phyloP scores from a whole-genome alignment of 2,113 vertebrate species.

The Platichthys flesus region DNA sequence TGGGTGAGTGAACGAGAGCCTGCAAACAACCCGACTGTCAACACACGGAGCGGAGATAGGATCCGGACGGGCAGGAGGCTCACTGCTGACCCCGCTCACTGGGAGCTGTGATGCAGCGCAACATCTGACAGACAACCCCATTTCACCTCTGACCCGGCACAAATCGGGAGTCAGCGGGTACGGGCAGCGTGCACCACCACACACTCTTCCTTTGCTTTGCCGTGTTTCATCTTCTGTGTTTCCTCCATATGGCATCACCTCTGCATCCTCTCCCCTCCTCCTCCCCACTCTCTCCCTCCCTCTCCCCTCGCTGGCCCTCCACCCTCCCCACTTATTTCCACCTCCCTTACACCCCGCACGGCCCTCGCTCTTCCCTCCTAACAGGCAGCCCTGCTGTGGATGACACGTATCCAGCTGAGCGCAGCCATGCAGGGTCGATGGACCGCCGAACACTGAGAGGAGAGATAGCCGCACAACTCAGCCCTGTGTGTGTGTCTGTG shows the following conservation, averaged over 20 bases:
- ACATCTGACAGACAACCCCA: conserved; percentile 62
- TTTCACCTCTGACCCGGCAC: conserved; percentile 67
- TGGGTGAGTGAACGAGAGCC: conserved; percentile 23
- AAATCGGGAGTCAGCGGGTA: conserved; percentile 24
- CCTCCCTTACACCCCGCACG: conserved; percentile 50
- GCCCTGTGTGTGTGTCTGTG: conserved; percentile 30
- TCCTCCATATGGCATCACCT: conserved; percentile 18
- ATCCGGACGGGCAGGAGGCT: conserved; percentile 24
- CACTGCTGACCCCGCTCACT: conserved; percentile 38
- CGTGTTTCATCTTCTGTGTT: conserved; percentile 33
- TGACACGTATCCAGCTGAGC: conserved; percentile 80
- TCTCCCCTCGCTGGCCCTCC: background rate
- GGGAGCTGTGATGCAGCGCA: conserved; percentile 48
- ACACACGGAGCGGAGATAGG: conserved; percentile 9
- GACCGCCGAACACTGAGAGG: conserved; percentile 57
- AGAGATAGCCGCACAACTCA: conserved; percentile 51
- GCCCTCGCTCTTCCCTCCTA: conserved; percentile 57
- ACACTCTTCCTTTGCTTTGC: conserved; percentile 31
- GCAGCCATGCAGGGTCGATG: conserved; percentile 77
- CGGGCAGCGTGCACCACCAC: conserved; percentile 1
- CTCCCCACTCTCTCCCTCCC: background rate
- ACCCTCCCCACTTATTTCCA: conserved; percentile 61
- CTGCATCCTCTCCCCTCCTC: conserved; percentile 7
- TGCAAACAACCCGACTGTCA: conserved; percentile 29
- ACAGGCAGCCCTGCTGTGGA: conserved; percentile 71